Evolutionary conservation across 2,113 vertebrate species (phyloP).

Genomic region (Sciurus niger): DNA sequence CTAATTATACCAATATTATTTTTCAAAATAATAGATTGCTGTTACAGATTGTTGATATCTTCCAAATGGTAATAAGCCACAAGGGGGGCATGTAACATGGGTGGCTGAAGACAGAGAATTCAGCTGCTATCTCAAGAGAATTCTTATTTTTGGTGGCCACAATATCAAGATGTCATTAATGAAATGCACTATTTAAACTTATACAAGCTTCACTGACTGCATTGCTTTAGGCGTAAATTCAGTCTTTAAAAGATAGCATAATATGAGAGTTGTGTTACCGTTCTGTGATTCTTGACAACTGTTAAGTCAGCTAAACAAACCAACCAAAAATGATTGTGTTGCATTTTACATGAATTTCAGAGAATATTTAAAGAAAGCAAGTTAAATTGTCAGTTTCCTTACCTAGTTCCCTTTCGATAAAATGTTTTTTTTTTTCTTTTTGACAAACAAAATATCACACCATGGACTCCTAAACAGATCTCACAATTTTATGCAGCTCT

Average conservation of each 20-base stretch:
- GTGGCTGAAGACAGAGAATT: not conserved
- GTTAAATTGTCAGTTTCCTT: conserved; percentile 19
- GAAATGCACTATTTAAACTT: conserved; percentile 54
- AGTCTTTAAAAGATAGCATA: conserved; percentile 68
- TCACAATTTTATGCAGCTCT: not conserved
- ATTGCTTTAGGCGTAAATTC: conserved; percentile 61
- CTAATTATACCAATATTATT: not conserved
- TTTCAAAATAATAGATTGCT: not conserved
- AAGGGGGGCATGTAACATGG: not conserved
- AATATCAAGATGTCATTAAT: conserved; percentile 66
- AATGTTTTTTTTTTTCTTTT: not conserved
- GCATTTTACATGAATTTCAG: conserved; percentile 63
- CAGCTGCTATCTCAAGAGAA: not conserved
- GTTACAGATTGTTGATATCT: not conserved
- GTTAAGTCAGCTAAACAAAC: conserved; percentile 75
- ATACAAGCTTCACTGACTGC: not conserved
- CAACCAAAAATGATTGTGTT: conserved; percentile 62
- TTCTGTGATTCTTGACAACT: conserved; percentile 75
- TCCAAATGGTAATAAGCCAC: not conserved
- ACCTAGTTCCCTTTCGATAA: not conserved
- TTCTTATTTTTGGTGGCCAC: conserved; percentile 56
- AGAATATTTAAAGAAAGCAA: conserved; percentile 19
- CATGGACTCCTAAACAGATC: not conserved
- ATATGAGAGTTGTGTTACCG: conserved; percentile 35
- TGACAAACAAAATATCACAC: not conserved